Base-by-base conservation (phyloP, 2,797 vertebrate genomes). In the Darevskia mixta region DNA sequence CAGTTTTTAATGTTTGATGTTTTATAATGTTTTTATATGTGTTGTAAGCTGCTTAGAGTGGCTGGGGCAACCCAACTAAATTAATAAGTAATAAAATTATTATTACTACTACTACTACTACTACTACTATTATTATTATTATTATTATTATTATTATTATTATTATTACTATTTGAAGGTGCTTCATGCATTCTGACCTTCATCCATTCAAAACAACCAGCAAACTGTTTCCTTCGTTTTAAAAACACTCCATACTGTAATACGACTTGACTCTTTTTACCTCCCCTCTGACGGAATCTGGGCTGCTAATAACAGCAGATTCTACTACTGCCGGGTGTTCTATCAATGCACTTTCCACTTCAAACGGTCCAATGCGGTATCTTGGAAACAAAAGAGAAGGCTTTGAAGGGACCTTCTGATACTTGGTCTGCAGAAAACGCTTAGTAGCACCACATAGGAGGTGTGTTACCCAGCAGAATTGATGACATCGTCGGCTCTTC, bases 281-380 rank as follows among this genome's bases (percentile, higher is more conserved):
- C 97, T 98, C 98, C 96, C 98, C 97, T 96, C 98, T 96, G 94
- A 97, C 88, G 32, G 97, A 95, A 84, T 98, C 97, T 64, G 98
- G 98, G 79, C 98, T 98, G 96, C 98, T 97, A 88, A 98, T 96
- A 61, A 97, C 98, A 75, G 98, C 98, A 0, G 97, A 96, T 92
- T 98, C 98, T 41, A 95, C 93, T 64, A 98, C 97, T 1, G 97
- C 97, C 27, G 96, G 96, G 77, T 98, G 98, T 79, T 98, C 97
- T 9, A 94, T 94, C 64, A 98, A 91, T 41, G 97, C 97, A 41
- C 96, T 98, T 94, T 98, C 98, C 87, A 98, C 96, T 90, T 98
- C 98, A 93, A 98, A 97, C 1, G 98, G 98, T 75, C 98, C 98
- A 71, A 98, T 98, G 55, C 97, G 96, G 86, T 98, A 98, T n/a